Percentiles rank a stretch among this genome's conserved stretches.
Evolutionary conservation across 2,888 invertebrate genomes (phyloP).

Genomic region (Pandemis corylana): DNA sequence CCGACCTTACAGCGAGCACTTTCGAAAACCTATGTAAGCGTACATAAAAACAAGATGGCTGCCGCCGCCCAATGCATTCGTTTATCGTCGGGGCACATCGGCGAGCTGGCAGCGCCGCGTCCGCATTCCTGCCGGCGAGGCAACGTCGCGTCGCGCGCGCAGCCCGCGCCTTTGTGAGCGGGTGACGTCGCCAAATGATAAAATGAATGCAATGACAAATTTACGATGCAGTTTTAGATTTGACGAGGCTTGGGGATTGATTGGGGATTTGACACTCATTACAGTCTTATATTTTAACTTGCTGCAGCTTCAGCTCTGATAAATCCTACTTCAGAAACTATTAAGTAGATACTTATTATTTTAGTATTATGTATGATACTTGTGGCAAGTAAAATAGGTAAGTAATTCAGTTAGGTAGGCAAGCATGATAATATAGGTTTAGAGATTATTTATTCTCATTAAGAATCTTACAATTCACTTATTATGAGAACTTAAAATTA

Average conservation of each 20-base stretch:
- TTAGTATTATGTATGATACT: too few relatives aligned
- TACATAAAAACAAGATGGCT: constrained; percentile 70
- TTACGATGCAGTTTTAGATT: constrained; percentile 46
- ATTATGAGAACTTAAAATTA: too few relatives aligned
- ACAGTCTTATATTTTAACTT: too few relatives aligned
- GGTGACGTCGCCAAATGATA: constrained; percentile 69
- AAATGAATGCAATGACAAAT: constrained; percentile 68
- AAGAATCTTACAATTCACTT: too few relatives aligned
- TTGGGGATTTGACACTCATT: neutral
- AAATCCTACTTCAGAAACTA: too few relatives aligned
- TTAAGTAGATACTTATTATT: too few relatives aligned
- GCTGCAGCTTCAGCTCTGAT: too few relatives aligned
- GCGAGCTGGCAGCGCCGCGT: constrained; percentile 75
- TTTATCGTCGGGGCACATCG: constrained; percentile 69
- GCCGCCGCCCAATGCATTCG: constrained; percentile 79
- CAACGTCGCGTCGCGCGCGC: constrained; percentile 69
- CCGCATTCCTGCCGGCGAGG: constrained; percentile 80
- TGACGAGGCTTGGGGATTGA: neutral
- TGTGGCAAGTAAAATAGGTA: too few relatives aligned
- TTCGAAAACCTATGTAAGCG: constrained; percentile 44
- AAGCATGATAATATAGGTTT: too few relatives aligned
- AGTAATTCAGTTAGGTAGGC: too few relatives aligned
- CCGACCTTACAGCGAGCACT: constrained; percentile 29
- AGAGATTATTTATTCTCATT: too few relatives aligned
- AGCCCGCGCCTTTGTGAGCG: constrained; percentile 65